Evolutionary conservation across 2,888 invertebrate genomes (phyloP).

Genomic region (Mythimna lalbum): DNA sequence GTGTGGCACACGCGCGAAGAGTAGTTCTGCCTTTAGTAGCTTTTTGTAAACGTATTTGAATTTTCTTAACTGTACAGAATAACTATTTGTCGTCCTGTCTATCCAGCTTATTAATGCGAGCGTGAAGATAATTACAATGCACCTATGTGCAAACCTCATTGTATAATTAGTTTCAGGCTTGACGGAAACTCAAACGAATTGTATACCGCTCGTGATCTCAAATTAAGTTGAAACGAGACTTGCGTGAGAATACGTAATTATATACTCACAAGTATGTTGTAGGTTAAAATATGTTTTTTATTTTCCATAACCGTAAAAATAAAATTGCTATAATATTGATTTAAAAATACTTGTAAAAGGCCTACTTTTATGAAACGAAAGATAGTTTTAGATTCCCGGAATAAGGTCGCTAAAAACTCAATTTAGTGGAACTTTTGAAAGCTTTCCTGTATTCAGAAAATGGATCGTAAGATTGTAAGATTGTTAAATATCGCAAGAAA

Average conservation of each 20-base stretch:
- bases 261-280: slow-evolving; percentile 3
- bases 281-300: not conserved
- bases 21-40: too few relatives aligned
- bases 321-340: not conserved
- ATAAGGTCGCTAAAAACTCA: slow-evolving; percentile 5
- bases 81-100: not conserved
- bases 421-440: not conserved
- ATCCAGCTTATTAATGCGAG: not conserved
- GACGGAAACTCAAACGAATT: slow-evolving; percentile 29
- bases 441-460: not conserved
- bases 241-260: slow-evolving; percentile 42
- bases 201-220: slow-evolving; percentile 31
- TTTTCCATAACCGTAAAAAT: not conserved
- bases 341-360: too few relatives aligned
- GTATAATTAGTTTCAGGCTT: slow-evolving; percentile 21
- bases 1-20: too few relatives aligned
- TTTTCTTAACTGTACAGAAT: too few relatives aligned
- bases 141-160: not conserved
- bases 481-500: too few relatives aligned
- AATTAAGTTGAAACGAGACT: slow-evolving; percentile 46
- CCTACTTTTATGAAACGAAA: not conserved
- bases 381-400: not conserved
- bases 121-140: not conserved
- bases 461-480: too few relatives aligned
- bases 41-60: too few relatives aligned